Evolutionary conservation across 2,888 invertebrate genomes (phyloP), one percentile per base, ranked within the genome.

Genomic region (Diaprepes abbreviatus): DNA sequence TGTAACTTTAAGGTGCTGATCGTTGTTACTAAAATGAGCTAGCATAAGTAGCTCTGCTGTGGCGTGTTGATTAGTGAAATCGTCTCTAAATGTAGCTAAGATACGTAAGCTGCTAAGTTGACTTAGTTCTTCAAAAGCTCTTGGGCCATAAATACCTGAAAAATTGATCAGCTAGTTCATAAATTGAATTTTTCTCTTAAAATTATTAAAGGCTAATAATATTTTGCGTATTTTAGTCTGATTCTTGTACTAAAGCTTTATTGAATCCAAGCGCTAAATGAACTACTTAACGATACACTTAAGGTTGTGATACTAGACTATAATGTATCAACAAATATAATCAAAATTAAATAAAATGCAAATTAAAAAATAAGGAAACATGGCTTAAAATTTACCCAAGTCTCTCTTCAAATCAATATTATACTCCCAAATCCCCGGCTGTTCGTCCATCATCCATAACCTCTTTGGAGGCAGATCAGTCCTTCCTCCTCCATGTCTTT

Each of bases 1-100:
- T 4, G 91, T 87, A 16, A 97, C 91, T 80, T 94, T 92, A 7
- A 97, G 90, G 80, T 96, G 95, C 75, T 92, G 92, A 82, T 93
- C 89, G 72, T 89, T 88, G 0, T 92, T 93, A 59, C 96, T 95
- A 84, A 91, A 91, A 82, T 96, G 95, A 3, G 92, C 86, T 24
- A 94, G 84, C 74, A 94, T 86, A 36, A 92, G 84, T 57, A 94
- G 79, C 75, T 94, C 93, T 0, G 93, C 86, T 45, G 85, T 85
- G 0, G 93, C 90, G 65, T 87, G 86, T 71, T 90, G 88, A 0
- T 92, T 92, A 36, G 74, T 73, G 31, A 87, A 86, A 3, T 89
- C 88, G 83, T 94, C 94, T 33, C 86, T 85, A 74, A 93, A 90
- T 72, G 87, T 86, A 0, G 93, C 95, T 62, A 85, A 87, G 33